Percentiles rank a stretch among this genome's conserved stretches.
Evolutionary conservation across 2,113 vertebrate genomes (phyloP).

Genomic region (Paradisaea rubra): DNA sequence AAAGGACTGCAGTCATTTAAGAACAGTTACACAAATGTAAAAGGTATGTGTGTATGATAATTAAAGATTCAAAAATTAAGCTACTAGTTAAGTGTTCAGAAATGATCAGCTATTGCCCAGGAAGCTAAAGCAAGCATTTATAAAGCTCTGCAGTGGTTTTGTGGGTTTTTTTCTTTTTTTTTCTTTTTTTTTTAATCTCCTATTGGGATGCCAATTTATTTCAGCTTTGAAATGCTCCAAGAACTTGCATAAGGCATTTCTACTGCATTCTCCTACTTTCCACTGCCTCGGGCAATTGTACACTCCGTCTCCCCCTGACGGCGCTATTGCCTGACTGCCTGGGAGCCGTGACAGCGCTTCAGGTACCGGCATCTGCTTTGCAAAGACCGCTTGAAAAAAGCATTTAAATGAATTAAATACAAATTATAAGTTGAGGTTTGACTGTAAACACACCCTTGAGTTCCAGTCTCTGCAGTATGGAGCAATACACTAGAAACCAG

Average conservation of each 20-base stretch:
- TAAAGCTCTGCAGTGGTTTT: background rate
- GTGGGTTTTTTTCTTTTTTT: fast-evolving
- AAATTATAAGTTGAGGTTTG: background rate
- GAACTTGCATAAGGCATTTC: background rate
- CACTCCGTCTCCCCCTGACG: constrained; percentile 54
- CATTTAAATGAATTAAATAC: background rate
- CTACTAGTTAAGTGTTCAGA: background rate
- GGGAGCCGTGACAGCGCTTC: background rate
- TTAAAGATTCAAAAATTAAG: background rate
- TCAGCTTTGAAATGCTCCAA: background rate
- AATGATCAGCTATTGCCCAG: background rate
- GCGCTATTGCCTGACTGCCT: background rate
- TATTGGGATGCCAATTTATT: background rate
- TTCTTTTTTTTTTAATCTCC: background rate
- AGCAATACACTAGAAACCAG: background rate
- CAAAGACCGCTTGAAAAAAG: background rate
- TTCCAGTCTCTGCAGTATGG: background rate
- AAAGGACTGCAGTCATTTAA: background rate
- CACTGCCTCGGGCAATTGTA: background rate
- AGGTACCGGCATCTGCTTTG: background rate
- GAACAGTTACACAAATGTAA: background rate
- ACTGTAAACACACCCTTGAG: background rate
- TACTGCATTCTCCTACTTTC: background rate
- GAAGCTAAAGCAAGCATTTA: background rate
- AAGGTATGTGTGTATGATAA: background rate